A percentile compares a stretch with the other conserved stretches of the same genome.
phyloP scores from a whole-genome alignment of 1,140 invertebrate genomes.

The Cecropterus lyciades region DNA sequence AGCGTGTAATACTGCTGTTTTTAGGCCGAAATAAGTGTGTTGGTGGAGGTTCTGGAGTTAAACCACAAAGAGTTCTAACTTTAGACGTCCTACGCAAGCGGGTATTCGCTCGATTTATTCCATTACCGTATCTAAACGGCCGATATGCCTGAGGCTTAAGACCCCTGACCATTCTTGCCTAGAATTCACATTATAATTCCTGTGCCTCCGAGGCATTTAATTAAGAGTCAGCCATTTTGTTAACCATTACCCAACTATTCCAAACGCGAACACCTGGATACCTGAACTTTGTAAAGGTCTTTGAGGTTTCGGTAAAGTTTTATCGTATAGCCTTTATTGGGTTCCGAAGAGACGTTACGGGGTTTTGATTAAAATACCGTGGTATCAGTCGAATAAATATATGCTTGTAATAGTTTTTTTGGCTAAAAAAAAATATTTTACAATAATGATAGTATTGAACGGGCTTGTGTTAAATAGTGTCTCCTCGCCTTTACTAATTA shows the following conservation, averaged over 20 bases:
- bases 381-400: no score
- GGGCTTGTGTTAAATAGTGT: no score
- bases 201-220: conserved; percentile 13
- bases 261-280: conserved; percentile 3
- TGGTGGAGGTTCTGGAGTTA: no score
- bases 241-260: conserved; percentile 21
- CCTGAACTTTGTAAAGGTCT: conserved; percentile 12
- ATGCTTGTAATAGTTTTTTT: no score
- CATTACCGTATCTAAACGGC: conserved; percentile 3
- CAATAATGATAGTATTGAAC: no score
- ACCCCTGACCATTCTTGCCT: conserved; percentile 7
- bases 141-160: neutral
- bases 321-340: neutral
- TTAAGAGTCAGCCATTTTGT: conserved; percentile 18
- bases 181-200: conserved; percentile 25
- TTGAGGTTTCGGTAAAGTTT: conserved; percentile 8
- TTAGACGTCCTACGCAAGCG: no score
- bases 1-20: no score
- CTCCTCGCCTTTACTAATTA: no score
- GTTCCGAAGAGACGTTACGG: neutral
- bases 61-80: no score
- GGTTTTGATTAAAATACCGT: neutral
- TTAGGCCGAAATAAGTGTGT: no score
- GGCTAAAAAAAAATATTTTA: no score
- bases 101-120: neutral